phyloP scores from a whole-genome alignment of 1,140 invertebrate genomes.

The Drosophila burlai region DNA sequence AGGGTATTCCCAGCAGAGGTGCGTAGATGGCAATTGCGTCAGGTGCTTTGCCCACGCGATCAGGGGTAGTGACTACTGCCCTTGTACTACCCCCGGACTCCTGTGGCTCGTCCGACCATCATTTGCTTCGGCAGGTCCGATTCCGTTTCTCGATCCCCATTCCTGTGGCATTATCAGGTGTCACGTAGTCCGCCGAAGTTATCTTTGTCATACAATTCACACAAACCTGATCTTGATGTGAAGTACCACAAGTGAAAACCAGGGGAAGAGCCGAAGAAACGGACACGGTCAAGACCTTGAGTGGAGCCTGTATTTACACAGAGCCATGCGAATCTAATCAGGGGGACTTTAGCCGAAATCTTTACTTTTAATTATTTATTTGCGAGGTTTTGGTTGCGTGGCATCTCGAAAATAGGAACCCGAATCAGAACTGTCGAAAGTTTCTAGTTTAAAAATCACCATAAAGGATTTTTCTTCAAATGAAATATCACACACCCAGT shows the following conservation, averaged over 20 bases:
- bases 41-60: constrained; percentile 12
- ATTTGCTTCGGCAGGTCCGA: neutral
- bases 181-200: constrained; percentile 46
- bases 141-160: constrained; percentile 25
- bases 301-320: constrained; percentile 35
- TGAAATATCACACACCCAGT: no score
- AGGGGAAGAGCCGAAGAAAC: constrained; percentile 14
- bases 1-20: constrained; percentile 28
- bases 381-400: neutral
- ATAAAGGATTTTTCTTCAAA: no score
- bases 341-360: constrained; percentile 8
- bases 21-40: constrained; percentile 32
- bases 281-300: constrained; percentile 23
- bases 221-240: constrained; percentile 49
- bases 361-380: constrained; percentile 12
- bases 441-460: neutral
- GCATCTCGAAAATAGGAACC: neutral
- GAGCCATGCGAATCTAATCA: constrained; percentile 32
- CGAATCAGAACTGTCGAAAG: neutral
- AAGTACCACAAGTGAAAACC: constrained; percentile 35
- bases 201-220: constrained; percentile 16
- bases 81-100: constrained; percentile 4
- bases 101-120: neutral
- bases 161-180: constrained; percentile 41
- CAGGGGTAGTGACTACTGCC: constrained; percentile 13